Base-by-base conservation (phyloP, 2,797 vertebrate species). In the Gadopsis marmoratus region DNA sequence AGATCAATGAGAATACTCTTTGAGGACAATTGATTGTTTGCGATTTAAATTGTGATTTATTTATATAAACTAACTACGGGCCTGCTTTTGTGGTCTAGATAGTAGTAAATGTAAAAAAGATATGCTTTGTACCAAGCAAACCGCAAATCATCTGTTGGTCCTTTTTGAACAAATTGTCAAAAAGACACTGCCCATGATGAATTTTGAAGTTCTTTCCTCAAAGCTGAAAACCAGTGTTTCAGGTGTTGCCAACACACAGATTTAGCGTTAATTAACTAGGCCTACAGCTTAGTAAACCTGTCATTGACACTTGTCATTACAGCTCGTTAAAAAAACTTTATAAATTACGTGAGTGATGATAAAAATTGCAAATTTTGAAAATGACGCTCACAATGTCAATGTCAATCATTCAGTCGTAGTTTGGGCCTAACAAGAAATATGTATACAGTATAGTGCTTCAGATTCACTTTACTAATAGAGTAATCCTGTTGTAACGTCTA, bases 291-390 rank as follows among this genome's bases (percentile, higher is more conserved):
- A 50, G 31, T 19, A 31, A 39, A 41, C 29, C 8, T 39, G 33
- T 48, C 0, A 3, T 4, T 14, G 17, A 64, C 23, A 31, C 62
- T 63, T 9, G 0, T 56, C 53, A 39, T 69, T 29, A 12, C n/a
- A 61, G 48, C 56, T 50, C 26, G 19, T 53, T 68, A 63, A 31
- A 63, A 31, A 8, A 39, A 33, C 7, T 41, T 21, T 41, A 29
- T 23, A 56, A 58, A 64, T 64, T 2, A 64, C 60, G 16, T 19
- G 45, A 70, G 17, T 61, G 31, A 9, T 31, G n/a, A 61, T 61
- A 1, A 50, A 54, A 33, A 63, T 43, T 4, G 3, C 3, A 29
- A 29, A 23, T 16, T 54, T 14, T 62, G 16, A 53, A 67, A 68
- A n/a, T 31, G 43, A 58, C 50, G 33, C n/a, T 43, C 51, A 9